Conservation (phyloP, 92 coral and sea anemone genomes). For the Bergia sp. region DNA sequence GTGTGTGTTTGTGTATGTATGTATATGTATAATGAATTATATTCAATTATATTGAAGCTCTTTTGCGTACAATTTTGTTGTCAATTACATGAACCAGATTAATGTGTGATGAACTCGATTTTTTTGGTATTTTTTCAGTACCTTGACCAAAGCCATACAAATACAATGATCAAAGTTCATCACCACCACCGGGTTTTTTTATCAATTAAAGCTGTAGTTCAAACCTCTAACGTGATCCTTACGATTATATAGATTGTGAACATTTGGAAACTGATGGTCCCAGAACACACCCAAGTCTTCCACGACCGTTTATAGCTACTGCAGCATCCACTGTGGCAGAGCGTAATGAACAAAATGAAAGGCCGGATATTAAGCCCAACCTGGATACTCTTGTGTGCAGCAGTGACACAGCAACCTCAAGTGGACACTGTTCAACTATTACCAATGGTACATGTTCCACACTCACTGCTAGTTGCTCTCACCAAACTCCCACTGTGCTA, state of each 20-base stretch:
- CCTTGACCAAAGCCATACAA: no score
- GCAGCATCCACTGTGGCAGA: neutral
- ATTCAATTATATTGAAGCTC: no score
- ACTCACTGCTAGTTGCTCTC: neutral
- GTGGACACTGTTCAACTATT: neutral
- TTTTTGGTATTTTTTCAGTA: no score
- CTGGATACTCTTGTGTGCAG: neutral
- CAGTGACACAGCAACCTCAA: neutral
- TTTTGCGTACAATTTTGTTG: no score
- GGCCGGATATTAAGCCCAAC: neutral
- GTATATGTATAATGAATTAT: no score
- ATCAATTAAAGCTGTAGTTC: no score
- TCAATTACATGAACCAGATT: no score
- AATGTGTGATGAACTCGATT: no score
- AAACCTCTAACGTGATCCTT: neutral
- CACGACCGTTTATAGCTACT: neutral
- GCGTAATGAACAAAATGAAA: neutral
- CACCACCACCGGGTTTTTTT: no score
- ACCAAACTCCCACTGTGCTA: neutral
- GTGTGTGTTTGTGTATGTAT: no score
- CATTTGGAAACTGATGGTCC: neutral
- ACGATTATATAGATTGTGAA: neutral
- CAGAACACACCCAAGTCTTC: neutral
- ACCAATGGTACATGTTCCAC: neutral
- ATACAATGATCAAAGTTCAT: no score